Conservation (phyloP, 2,113 vertebrate species). For the Nerophis ophidion region DNA sequence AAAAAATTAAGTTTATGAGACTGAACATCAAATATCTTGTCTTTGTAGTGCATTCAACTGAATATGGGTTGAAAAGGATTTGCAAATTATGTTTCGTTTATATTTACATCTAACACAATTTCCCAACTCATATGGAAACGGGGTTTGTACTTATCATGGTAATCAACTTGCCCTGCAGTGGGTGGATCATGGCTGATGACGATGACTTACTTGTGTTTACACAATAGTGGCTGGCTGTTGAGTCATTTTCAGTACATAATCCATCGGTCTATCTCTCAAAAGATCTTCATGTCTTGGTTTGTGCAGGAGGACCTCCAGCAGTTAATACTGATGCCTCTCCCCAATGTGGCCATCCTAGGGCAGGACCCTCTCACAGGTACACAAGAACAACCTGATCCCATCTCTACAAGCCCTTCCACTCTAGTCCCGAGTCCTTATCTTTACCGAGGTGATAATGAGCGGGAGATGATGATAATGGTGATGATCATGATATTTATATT, state of each 20-base stretch:
- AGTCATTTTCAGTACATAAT: background rate
- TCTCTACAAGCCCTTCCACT: constrained; percentile 47
- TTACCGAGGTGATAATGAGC: constrained; percentile 44
- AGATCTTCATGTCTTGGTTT: constrained; percentile 6
- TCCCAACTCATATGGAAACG: too few relatives aligned
- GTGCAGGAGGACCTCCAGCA: constrained; percentile 83
- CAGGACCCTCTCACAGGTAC: constrained; percentile 84
- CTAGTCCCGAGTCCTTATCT: constrained; percentile 41
- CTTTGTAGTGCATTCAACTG: too few relatives aligned
- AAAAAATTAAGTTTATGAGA: too few relatives aligned
- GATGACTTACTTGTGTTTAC: too few relatives aligned
- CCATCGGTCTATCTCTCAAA: background rate
- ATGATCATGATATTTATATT: constrained; percentile 39
- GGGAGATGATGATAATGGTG: constrained; percentile 23
- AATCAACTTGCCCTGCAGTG: too few relatives aligned
- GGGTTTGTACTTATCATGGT: too few relatives aligned
- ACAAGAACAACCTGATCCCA: constrained; percentile 38
- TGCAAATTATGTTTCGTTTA: too few relatives aligned
- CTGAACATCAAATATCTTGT: too few relatives aligned
- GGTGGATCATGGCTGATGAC: too few relatives aligned
- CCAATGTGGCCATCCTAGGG: constrained; percentile 78
- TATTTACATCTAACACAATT: too few relatives aligned
- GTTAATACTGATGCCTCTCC: constrained; percentile 79
- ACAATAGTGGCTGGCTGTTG: too few relatives aligned
- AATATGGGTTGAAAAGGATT: too few relatives aligned